phyloP scores from a whole-genome alignment of 2,888 invertebrate genomes.

The Drosophila lutescens region DNA sequence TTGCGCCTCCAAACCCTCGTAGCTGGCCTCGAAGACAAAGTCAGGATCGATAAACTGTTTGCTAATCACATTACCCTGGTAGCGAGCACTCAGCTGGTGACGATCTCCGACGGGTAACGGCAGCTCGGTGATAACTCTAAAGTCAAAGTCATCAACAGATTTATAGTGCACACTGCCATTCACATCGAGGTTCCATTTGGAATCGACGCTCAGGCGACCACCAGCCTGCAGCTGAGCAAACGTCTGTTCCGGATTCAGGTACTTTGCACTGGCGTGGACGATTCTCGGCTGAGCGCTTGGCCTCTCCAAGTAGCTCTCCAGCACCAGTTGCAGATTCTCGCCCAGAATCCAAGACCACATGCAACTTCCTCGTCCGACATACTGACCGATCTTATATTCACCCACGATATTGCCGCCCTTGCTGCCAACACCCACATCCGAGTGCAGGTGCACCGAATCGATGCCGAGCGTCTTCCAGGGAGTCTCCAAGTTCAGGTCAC shows the following conservation, averaged over 20 bases:
- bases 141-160: constrained; percentile 83
- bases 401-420: constrained; percentile 78
- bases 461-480: constrained; percentile 83
- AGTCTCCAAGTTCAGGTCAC: constrained; percentile 79
- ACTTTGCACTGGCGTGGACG: constrained; percentile 85
- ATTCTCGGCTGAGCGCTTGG: constrained; percentile 83
- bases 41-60: constrained; percentile 75
- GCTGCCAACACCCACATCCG: constrained; percentile 69
- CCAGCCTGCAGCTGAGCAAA: constrained; percentile 85
- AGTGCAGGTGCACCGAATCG: constrained; percentile 78
- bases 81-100: constrained; percentile 85
- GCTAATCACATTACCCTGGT: constrained; percentile 81
- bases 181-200: constrained; percentile 86
- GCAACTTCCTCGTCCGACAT: constrained; percentile 84
- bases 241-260: constrained; percentile 85
- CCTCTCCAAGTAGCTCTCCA: constrained; percentile 84
- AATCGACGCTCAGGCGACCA: constrained; percentile 86
- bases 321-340: constrained; percentile 85
- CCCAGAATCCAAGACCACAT: constrained; percentile 86
- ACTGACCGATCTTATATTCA: constrained; percentile 84
- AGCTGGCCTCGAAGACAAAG: constrained; percentile 85
- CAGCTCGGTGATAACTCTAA: constrained; percentile 85
- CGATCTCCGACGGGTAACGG: constrained; percentile 86
- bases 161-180: constrained; percentile 84
- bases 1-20: constrained; percentile 84